These are phyloP conservation scores for Rhagonycha fulva DNA, from an alignment of 2,888 invertebrate genomes.

Conservation along the genomic window DNA sequence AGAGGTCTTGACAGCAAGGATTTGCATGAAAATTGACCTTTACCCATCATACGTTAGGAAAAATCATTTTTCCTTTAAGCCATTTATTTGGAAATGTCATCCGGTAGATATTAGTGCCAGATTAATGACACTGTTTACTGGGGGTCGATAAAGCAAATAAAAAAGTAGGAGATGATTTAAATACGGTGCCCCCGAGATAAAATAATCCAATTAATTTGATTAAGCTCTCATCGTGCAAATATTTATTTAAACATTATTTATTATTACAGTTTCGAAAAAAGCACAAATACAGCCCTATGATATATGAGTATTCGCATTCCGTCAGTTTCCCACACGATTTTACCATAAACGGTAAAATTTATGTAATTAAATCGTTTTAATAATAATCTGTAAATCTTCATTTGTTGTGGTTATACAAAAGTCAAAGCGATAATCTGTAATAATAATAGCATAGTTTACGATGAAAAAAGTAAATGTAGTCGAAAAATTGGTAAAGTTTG, in stretches of 20 bases:
- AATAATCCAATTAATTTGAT: conserved; percentile 24
- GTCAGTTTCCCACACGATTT: not conserved
- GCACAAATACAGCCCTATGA: not conserved
- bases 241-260: conserved; percentile 12
- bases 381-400: not conserved
- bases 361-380: not conserved
- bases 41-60: conserved; percentile 33
- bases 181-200: conserved; percentile 14
- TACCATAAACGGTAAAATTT: not conserved
- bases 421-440: not conserved
- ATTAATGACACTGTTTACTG: conserved; percentile 20
- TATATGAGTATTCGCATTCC: not conserved
- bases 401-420: not conserved
- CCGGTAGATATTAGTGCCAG: conserved; percentile 25
- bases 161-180: conserved; percentile 22
- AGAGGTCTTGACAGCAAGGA: conserved; percentile 47
- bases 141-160: conserved; percentile 21
- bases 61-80: conserved; percentile 31
- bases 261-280: conserved; percentile 8
- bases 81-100: conserved; percentile 28
- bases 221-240: conserved; percentile 10
- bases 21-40: conserved; percentile 51
- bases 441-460: not conserved
- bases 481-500: not conserved
- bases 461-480: not conserved